phyloP scores from a whole-genome alignment of 2,797 vertebrate genomes.

The Coluber constrictor region DNA sequence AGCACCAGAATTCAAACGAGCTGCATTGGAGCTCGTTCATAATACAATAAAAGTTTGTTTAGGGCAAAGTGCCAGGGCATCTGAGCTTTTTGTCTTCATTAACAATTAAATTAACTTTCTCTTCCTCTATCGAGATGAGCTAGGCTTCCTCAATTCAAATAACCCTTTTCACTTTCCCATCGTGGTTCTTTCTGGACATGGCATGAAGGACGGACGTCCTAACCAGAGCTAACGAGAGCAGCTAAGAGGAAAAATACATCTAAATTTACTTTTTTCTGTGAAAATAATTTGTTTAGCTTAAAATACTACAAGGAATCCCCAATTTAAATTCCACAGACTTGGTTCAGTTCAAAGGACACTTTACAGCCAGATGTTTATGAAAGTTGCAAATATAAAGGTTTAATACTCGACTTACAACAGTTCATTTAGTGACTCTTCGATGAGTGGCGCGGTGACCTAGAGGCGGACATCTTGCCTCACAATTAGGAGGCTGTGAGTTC shows the following conservation, averaged over 20 bases:
- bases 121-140: neutral
- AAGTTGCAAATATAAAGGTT: neutral
- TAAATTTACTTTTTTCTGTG: neutral
- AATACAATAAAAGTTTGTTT: neutral
- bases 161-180: neutral
- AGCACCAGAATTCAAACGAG: too few species aligned
- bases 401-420: neutral
- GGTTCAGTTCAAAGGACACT: neutral
- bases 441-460: too few species aligned
- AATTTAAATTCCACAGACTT: neutral
- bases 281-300: neutral
- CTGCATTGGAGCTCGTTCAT: neutral
- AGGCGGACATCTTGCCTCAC: too few species aligned
- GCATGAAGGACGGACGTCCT: neutral
- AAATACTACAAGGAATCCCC: neutral
- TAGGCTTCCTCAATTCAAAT: neutral
- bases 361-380: neutral
- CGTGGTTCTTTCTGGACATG: neutral
- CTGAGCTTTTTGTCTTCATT: neutral
- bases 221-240: neutral
- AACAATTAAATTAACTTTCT: neutral
- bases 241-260: neutral
- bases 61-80: neutral
- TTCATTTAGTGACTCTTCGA: too few species aligned
- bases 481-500: too few species aligned